These are phyloP conservation scores for Heterodera schachtii DNA, from an alignment of 1,140 invertebrate genomes.

Conservation along the genomic window DNA sequence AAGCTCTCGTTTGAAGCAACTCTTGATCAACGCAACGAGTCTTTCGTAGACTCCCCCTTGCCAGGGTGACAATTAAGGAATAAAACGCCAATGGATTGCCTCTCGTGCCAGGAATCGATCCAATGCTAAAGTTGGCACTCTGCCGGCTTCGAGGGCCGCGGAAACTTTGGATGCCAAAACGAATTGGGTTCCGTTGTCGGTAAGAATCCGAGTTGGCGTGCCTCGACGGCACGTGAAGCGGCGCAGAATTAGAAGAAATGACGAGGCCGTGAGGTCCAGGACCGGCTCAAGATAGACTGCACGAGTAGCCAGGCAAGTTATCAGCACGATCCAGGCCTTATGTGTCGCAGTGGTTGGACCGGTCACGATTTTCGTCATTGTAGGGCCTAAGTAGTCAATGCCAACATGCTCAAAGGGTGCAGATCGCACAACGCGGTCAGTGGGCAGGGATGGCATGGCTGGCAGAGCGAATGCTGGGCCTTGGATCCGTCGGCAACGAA, in stretches of 20 bases:
- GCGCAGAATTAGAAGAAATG: constrained; percentile 30
- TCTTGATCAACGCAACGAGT: constrained; percentile 29
- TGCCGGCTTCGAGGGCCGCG: constrained; percentile 4
- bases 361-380: not conserved
- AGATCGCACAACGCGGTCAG: not conserved
- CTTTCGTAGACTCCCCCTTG: constrained; percentile 35
- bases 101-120: not conserved
- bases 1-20: constrained; percentile 26
- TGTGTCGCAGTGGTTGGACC: not conserved
- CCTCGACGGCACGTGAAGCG: constrained; percentile 25
- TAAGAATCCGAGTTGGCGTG: constrained; percentile 14
- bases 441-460: constrained; percentile 15
- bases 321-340: constrained; percentile 27
- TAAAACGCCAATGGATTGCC: constrained; percentile 30
- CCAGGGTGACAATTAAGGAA: constrained; percentile 30
- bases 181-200: constrained; percentile 36
- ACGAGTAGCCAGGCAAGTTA: constrained; percentile 28
- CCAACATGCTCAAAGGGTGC: constrained; percentile 25
- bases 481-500: constrained; percentile 9
- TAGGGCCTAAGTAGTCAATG: constrained; percentile 28
- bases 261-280: constrained; percentile 13
- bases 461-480: constrained; percentile 22
- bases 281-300: constrained; percentile 33
- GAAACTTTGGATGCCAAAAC: not conserved
- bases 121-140: not conserved